Evolutionary conservation across 1,140 invertebrate species (phyloP).

Genomic region (Tenebrio molitor): DNA sequence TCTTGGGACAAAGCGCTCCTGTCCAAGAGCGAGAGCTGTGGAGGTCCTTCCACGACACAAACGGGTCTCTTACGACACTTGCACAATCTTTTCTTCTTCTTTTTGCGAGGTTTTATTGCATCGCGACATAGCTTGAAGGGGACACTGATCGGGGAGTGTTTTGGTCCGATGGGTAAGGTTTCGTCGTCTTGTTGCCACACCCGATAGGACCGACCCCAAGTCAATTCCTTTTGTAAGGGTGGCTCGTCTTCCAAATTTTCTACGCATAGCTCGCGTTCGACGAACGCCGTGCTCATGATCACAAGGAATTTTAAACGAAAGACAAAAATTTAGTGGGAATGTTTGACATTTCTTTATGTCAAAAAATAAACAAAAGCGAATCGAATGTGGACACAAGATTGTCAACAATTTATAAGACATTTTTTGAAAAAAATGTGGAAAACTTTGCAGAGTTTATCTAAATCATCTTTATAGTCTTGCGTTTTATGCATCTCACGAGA

Average conservation of each 20-base stretch:
- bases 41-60: constrained; percentile 5
- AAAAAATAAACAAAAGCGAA: too few species aligned
- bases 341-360: too few species aligned
- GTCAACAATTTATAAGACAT: too few species aligned
- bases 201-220: constrained; percentile 53
- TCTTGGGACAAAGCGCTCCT: constrained; percentile 53
- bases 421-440: too few species aligned
- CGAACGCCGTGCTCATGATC: neutral
- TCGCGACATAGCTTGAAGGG: constrained; percentile 53
- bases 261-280: constrained; percentile 3
- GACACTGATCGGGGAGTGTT: constrained; percentile 53
- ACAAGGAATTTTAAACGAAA: neutral
- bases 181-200: constrained; percentile 42
- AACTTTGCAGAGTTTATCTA: too few species aligned
- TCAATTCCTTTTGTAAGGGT: constrained; percentile 51
- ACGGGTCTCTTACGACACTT: neutral
- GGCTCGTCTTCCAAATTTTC: constrained; percentile 33
- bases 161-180: constrained; percentile 45
- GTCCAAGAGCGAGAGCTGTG: constrained; percentile 46
- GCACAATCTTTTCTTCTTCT: constrained; percentile 10
- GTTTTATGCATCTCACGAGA: too few species aligned
- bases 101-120: constrained; percentile 24
- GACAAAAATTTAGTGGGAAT: neutral
- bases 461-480: too few species aligned
- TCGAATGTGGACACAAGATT: too few species aligned